phyloP scores from a whole-genome alignment of 2,888 invertebrate species.

The Apamea epomidion region DNA sequence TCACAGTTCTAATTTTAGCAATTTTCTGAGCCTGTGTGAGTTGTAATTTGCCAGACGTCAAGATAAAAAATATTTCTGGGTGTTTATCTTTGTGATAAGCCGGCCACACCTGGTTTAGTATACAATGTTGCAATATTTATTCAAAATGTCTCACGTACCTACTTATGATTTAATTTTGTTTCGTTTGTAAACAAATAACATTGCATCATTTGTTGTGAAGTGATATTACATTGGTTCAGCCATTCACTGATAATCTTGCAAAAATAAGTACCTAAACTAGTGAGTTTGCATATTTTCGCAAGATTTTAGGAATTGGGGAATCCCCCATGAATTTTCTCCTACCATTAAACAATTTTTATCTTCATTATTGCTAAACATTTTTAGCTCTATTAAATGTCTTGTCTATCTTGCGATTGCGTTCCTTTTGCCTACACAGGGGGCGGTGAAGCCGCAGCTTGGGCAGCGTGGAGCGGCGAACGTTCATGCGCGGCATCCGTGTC shows the following conservation, averaged over 20 bases:
- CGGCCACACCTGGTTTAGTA: constrained; percentile 13
- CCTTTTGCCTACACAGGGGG: constrained; percentile 70
- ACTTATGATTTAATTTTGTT: not conserved
- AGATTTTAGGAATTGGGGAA: not conserved
- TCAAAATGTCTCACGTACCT: constrained; percentile 24
- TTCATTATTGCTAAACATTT: not conserved
- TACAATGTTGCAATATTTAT: constrained; percentile 50
- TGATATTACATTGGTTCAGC: not conserved
- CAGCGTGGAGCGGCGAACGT: constrained; percentile 85
- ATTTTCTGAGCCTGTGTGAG: not conserved
- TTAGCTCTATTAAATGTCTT: not conserved
- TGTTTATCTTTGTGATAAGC: constrained; percentile 26
- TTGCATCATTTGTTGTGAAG: constrained; percentile 32
- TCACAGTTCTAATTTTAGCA: constrained; percentile 33
- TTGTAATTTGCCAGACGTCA: not conserved
- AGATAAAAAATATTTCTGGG: constrained; percentile 9
- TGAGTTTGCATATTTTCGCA: constrained; percentile 9
- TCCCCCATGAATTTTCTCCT: no score
- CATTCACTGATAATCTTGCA: not conserved
- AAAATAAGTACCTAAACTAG: not conserved
- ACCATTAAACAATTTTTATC: not conserved
- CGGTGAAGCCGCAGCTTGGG: constrained; percentile 86
- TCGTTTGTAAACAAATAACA: constrained; percentile 21
- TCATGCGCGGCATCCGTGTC: constrained; percentile 74
- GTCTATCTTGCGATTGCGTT: not conserved